A percentile compares a stretch with the other conserved stretches of the same genome.
These are phyloP conservation scores for Chironex yamaguchii DNA, from an alignment of 30 jellyfish, hydroid and myxozoan species.

Conservation along the genomic window DNA sequence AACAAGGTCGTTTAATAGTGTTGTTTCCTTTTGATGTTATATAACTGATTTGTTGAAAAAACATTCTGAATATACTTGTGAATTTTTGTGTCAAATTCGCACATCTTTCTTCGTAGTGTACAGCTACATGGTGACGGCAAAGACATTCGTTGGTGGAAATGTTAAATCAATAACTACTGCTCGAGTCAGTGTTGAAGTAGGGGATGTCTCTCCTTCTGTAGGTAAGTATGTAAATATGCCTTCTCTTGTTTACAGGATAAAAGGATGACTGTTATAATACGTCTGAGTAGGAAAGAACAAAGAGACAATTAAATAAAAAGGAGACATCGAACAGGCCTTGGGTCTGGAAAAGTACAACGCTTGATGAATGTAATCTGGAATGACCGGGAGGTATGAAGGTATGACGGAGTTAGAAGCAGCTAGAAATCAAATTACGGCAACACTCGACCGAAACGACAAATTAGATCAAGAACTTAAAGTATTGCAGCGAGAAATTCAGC, in stretches of 20 bases:
- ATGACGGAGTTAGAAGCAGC: too few species aligned
- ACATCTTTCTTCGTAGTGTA: slow-evolving; percentile 33
- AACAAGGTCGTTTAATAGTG: neutral
- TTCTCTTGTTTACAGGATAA: too few species aligned
- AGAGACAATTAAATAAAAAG: too few species aligned
- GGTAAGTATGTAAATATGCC: slow-evolving; percentile 77
- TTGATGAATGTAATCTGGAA: too few species aligned
- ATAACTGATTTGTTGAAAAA: too few species aligned
- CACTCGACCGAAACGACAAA: neutral
- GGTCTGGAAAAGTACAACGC: too few species aligned
- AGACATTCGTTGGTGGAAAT: slow-evolving; percentile 72
- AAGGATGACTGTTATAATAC: too few species aligned
- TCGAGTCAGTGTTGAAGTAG: slow-evolving; percentile 73
- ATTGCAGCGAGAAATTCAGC: neutral
- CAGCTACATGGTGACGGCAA: slow-evolving; percentile 67
- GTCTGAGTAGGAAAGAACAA: too few species aligned
- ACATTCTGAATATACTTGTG: too few species aligned
- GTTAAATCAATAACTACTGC: slow-evolving; percentile 65
- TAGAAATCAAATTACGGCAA: too few species aligned
- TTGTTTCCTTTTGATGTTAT: slow-evolving; percentile 13
- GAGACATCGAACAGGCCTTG: too few species aligned
- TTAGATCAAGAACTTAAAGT: neutral
- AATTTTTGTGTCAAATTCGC: neutral
- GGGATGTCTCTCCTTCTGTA: slow-evolving; percentile 68
- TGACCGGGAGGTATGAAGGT: too few species aligned